Evolutionary conservation across 2,888 invertebrate genomes (phyloP).

Genomic region (Seira musarum): DNA sequence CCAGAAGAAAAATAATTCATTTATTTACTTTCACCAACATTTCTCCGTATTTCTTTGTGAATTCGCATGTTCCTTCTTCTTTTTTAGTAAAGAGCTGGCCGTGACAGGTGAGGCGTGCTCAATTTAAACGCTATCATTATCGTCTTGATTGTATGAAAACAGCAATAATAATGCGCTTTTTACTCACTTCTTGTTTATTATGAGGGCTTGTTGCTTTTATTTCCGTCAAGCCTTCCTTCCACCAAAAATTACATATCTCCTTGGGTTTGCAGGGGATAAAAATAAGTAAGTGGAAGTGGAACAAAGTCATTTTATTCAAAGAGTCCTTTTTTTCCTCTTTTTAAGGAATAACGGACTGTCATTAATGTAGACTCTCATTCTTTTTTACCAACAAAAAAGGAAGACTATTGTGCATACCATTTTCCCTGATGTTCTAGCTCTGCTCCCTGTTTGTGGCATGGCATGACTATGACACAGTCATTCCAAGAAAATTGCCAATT

Average conservation of each 20-base stretch:
- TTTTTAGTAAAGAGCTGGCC: neutral
- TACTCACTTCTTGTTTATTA: neutral
- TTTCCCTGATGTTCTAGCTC: neutral
- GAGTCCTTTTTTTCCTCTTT: neutral
- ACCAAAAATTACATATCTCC: no score
- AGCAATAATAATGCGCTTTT: neutral
- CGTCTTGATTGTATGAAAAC: neutral
- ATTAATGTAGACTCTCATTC: neutral
- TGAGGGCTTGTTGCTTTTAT: neutral
- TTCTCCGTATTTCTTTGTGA: neutral
- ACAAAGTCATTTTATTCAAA: neutral
- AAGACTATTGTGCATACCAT: neutral
- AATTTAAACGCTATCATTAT: conserved; percentile 5
- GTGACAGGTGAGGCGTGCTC: conserved; percentile 2
- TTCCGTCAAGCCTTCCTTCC: neutral
- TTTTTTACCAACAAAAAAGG: neutral
- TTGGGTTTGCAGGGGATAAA: no score
- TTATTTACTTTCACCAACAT: neutral
- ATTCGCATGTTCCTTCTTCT: neutral
- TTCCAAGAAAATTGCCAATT: conserved; percentile 54
- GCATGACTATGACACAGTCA: conserved; percentile 23
- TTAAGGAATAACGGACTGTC: neutral
- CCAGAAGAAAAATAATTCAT: neutral
- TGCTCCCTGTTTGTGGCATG: conserved; percentile 15
- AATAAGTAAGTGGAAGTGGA: neutral